Percentiles rank a stretch among this genome's conserved stretches.
phyloP scores from a whole-genome alignment of 2,888 invertebrate genomes.

The Xylophagus ater region DNA sequence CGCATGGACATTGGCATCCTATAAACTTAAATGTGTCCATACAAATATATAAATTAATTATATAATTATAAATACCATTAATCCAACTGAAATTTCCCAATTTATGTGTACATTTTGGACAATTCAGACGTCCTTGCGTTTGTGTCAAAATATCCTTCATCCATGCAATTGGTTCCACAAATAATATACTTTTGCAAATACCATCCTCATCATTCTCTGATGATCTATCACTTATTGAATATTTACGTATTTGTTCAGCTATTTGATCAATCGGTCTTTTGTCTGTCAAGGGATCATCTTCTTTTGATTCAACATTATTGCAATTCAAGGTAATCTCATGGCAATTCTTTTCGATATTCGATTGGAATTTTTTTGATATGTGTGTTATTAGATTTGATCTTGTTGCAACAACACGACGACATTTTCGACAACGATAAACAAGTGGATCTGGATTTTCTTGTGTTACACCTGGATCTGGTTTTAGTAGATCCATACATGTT shows the following conservation, averaged over 20 bases:
- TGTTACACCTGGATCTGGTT: conserved; percentile 65
- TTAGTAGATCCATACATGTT: conserved; percentile 62
- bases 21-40: conserved; percentile 18
- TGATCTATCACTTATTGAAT: conserved; percentile 21
- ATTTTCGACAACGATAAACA: conserved; percentile 73
- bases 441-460: conserved; percentile 69
- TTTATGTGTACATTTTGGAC: conserved; percentile 75
- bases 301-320: conserved; percentile 1
- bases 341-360: conserved; percentile 6
- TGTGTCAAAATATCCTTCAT: conserved; percentile 62
- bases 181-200: conserved; percentile 62
- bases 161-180: conserved; percentile 85
- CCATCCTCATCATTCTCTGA: conserved; percentile 23
- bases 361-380: conserved; percentile 23
- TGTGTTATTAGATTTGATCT: conserved; percentile 71
- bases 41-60: neutral
- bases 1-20: conserved; percentile 85
- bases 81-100: conserved; percentile 87
- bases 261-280: conserved; percentile 30
- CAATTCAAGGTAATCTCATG: neutral
- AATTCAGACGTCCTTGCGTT: conserved; percentile 70
- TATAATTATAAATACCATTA: conserved; percentile 47
- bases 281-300: conserved; percentile 14
- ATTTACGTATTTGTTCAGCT: conserved; percentile 27
- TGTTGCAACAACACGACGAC: conserved; percentile 70